Evolutionary conservation across 2,113 vertebrate genomes (phyloP), one percentile per base, ranked within the genome.

Genomic region (Myodes glareolus): DNA sequence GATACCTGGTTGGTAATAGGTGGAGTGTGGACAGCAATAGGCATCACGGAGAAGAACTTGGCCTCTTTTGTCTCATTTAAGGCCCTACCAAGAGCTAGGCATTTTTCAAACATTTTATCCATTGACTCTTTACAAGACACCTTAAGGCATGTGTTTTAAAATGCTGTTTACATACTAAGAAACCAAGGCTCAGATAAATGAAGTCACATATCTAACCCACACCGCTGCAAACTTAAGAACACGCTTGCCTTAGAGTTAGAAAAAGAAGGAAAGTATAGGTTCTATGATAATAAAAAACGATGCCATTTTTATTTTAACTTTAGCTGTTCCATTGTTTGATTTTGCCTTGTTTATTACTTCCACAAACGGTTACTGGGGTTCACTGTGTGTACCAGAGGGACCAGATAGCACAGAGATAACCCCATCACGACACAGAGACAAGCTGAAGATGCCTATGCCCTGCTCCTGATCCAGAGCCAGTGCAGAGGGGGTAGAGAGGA

Each of bases 1-100:
- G 63, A 70, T 70, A 95, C 23, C 81, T 93, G 70, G 88, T 80
- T 77, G 73, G 68, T 78, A 78, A 50, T 14, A 86, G 90, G 23
- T 52, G 42, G 5, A 13, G 27, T 67, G 58, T 14, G 33, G 19
- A 78, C 67, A 91, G 29, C 31, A 7, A 3, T 19, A 14, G 45
- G 90, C 33, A 1, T 47, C 17, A 36, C 45, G 67, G 67, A n/a
- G 47, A 94, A 86, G 16, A 52, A 61, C 42, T 17, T 36, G 58
- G 52, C 33, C 72, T 90, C 39, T 92, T 61, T 33, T 55, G 33
- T 63, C 70, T 86, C 81, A 52, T 36, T 9, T 52, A 86, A 95
- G 16, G 67, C 33, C 47, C 61, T 92, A 78, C 39, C 39, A 50
- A 42, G n/a, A 33, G 7, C 6, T n/a, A 52, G 17, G 23, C 12